Evolutionary conservation across 2,113 vertebrate genomes (phyloP), one percentile per base, ranked within the genome.

Genomic region (Alligator sinensis): DNA sequence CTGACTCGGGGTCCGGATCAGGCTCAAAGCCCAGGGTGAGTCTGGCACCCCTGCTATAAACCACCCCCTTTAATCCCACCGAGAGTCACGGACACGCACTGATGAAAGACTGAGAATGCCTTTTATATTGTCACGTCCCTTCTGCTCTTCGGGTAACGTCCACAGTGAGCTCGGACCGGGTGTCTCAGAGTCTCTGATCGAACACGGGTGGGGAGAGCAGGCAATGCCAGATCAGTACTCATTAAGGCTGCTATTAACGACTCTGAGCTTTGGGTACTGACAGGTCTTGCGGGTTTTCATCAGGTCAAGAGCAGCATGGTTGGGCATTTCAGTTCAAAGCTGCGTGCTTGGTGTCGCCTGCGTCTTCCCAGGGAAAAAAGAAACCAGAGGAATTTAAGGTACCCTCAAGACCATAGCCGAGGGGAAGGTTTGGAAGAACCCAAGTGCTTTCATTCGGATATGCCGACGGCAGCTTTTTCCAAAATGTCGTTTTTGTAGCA

Each of bases 151-250:
- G 63, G 18, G 25, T 27, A 57, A 72, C 9, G 3, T 55, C 5
- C 54, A 16, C 38, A 72, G 5, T 4, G 1, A 21, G 63, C 0
- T 60, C 34, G 77, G 87, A 57, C n/a, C 27, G 24, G 5, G 59
- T 6, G 0, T 4, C 24, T 63, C 0, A 0, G 25, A 24, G 24
- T 1, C 5, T 55, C 5, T 18, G 1, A 1, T 17, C 38, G 54
- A n/a, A 34, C 58, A 27, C 27, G 60, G 28, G 66, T 2, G 12
- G 74, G 25, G 34, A 87, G 63, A 68, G 22, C 70, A 60, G 8
- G 9, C 57, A 34, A 2, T 21, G 62, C 55, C 6, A 84, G 75
- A 5, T 12, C 80, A 2, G 2, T 1, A 6, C 4, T 89, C 63
- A 4, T 87, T 54, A 89, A 34, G 83, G 80, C 80, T 27, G 47